Conservation (phyloP, 2,113 vertebrate genomes). For the Baryphthengus martii region DNA sequence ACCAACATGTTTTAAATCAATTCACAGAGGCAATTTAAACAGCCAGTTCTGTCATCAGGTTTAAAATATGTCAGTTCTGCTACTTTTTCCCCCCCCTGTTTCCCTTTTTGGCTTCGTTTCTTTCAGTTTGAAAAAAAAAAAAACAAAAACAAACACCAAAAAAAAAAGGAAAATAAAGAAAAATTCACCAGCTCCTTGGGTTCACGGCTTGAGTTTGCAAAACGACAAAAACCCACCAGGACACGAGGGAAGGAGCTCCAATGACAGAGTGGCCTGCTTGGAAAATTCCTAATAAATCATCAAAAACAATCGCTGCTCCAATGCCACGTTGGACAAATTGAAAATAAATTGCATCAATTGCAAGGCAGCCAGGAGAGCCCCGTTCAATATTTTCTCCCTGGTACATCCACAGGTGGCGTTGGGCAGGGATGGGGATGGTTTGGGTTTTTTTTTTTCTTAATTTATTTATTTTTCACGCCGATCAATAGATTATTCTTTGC, state of each 20-base stretch:
- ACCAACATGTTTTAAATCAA: constrained; percentile 75
- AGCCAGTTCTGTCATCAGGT: constrained; percentile 62
- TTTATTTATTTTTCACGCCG: constrained; percentile 21
- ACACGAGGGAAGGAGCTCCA: constrained; percentile 53
- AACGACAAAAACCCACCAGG: constrained; percentile 40
- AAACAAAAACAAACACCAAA: no score
- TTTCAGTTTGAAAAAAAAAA: neutral
- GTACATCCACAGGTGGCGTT: constrained; percentile 69
- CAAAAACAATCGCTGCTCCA: constrained; percentile 65
- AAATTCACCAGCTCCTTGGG: neutral
- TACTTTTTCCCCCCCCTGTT: constrained; percentile 12
- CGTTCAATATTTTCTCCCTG: constrained; percentile 58
- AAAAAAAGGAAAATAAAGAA: neutral
- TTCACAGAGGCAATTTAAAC: constrained; percentile 73
- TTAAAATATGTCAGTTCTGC: constrained; percentile 70
- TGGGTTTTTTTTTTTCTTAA: neutral
- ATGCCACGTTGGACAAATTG: constrained; percentile 73
- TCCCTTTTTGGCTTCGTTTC: constrained; percentile 41
- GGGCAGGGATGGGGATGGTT: neutral
- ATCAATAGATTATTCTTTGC: constrained; percentile 38
- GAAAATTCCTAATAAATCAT: constrained; percentile 83
- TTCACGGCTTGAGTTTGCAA: constrained; percentile 1
- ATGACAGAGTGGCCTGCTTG: constrained; percentile 76
- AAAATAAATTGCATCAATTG: constrained; percentile 79
- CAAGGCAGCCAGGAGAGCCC: constrained; percentile 68